Conservation (phyloP, 1,140 invertebrate species). For the Littorina saxatilis region DNA sequence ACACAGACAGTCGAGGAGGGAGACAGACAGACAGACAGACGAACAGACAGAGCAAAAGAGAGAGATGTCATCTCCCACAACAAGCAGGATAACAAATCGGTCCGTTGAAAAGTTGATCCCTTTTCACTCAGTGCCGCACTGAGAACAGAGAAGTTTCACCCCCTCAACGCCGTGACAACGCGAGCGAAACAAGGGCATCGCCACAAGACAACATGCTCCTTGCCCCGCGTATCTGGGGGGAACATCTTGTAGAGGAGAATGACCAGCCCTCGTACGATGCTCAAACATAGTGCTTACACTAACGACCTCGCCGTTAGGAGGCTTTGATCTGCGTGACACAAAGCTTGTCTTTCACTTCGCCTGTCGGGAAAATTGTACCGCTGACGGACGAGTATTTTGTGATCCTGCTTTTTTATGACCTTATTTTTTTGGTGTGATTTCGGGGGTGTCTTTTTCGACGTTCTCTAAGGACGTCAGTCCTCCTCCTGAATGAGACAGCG, state of each 20-base stretch:
- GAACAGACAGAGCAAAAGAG: neutral
- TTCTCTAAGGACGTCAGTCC: no score
- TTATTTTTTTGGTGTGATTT: no score
- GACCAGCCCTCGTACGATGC: conserved; percentile 11
- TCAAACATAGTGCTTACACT: no score
- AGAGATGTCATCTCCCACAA: conserved; percentile 14
- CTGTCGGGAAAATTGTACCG: neutral
- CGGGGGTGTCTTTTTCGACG: no score
- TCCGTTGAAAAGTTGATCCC: neutral
- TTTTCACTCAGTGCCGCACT: neutral
- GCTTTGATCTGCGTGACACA: no score
- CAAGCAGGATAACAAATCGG: neutral
- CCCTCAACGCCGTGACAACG: neutral
- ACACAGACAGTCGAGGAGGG: neutral
- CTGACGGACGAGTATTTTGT: neutral
- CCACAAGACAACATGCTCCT: neutral
- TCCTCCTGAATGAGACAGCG: no score
- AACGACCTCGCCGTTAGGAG: neutral
- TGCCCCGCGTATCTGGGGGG: neutral
- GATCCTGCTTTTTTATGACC: no score
- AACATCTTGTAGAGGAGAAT: neutral
- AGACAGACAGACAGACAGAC: neutral
- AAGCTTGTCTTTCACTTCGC: neutral
- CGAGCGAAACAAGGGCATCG: neutral
- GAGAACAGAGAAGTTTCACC: conserved; percentile 2